These are phyloP conservation scores for Rhamphomyia laevipes DNA, from an alignment of 2,888 invertebrate genomes.

Conservation along the genomic window DNA sequence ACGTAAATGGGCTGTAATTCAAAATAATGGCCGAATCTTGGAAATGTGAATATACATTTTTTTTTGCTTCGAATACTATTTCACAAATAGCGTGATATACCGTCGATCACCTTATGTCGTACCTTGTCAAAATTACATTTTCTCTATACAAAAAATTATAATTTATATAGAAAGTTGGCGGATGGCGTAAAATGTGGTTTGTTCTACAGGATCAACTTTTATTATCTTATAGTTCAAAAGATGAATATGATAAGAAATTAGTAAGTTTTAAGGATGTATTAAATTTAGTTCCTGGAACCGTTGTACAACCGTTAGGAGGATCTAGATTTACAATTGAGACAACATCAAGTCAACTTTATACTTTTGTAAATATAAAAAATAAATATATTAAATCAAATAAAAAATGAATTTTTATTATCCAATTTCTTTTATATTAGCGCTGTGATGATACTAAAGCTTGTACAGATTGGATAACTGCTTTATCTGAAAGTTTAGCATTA, in stretches of 20 bases:
- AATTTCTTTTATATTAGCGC: conserved; percentile 18
- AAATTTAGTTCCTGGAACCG: conserved; percentile 27
- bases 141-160: not conserved
- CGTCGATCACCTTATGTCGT: not conserved
- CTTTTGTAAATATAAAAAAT: conserved; percentile 22
- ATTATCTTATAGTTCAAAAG: conserved; percentile 26
- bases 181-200: conserved; percentile 29
- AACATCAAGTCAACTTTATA: conserved; percentile 24
- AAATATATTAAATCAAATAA: conserved; percentile 1
- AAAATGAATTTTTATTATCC: not conserved
- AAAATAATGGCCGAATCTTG: too few species aligned
- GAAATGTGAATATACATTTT: not conserved
- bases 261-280: conserved; percentile 28
- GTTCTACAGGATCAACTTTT: conserved; percentile 27
- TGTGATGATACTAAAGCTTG: conserved; percentile 27
- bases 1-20: too few species aligned
- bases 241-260: conserved; percentile 27
- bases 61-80: not conserved
- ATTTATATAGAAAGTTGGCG: conserved; percentile 24
- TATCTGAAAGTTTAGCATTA: conserved; percentile 22
- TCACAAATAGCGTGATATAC: not conserved
- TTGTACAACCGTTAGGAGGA: conserved; percentile 24
- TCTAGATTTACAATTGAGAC: conserved; percentile 29
- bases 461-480: conserved; percentile 26
- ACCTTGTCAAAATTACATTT: not conserved